These are phyloP conservation scores for Blastomussa wellsi DNA, from an alignment of 92 coral and sea anemone genomes.

Conservation along the genomic window DNA sequence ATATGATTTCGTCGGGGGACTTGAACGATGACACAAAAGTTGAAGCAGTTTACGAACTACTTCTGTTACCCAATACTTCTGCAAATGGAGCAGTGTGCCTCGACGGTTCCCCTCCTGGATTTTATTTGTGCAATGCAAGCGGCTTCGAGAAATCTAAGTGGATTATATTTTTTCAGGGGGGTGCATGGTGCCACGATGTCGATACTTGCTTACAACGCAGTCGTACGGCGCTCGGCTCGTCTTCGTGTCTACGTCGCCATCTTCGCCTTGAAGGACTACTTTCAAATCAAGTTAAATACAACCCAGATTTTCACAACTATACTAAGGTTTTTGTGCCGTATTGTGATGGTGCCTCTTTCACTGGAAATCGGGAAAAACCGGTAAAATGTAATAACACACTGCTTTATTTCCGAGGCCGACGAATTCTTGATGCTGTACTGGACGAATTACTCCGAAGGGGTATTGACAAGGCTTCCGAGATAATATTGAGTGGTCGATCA, in stretches of 20 bases:
- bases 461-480: conserved; percentile 42
- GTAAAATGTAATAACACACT: conserved; percentile 14
- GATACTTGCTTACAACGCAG: conserved; percentile 36
- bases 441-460: conserved; percentile 50
- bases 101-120: conserved; percentile 76
- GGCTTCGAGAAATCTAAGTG: conserved; percentile 37
- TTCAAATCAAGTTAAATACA: conserved; percentile 30
- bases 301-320: conserved; percentile 49
- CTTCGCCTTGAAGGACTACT: conserved; percentile 38
- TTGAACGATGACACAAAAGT: neutral
- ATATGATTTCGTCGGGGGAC: neutral
- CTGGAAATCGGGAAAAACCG: conserved; percentile 41
- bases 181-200: conserved; percentile 55
- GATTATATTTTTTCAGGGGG: conserved; percentile 52
- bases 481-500: conserved; percentile 50
- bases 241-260: conserved; percentile 14
- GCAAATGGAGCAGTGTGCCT: conserved; percentile 58
- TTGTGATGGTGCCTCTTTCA: conserved; percentile 54
- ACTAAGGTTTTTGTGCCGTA: conserved; percentile 40
- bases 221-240: conserved; percentile 40
- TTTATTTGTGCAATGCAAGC: conserved; percentile 43
- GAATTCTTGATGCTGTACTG: conserved; percentile 23
- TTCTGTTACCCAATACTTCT: conserved; percentile 23
- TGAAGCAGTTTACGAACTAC: conserved; percentile 2
- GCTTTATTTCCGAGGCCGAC: conserved; percentile 39